A percentile compares a stretch with the other conserved stretches of the same genome.
These are phyloP conservation scores for Camponotus pennsylvanicus DNA, from an alignment of 1,140 invertebrate genomes.

Conservation along the genomic window DNA sequence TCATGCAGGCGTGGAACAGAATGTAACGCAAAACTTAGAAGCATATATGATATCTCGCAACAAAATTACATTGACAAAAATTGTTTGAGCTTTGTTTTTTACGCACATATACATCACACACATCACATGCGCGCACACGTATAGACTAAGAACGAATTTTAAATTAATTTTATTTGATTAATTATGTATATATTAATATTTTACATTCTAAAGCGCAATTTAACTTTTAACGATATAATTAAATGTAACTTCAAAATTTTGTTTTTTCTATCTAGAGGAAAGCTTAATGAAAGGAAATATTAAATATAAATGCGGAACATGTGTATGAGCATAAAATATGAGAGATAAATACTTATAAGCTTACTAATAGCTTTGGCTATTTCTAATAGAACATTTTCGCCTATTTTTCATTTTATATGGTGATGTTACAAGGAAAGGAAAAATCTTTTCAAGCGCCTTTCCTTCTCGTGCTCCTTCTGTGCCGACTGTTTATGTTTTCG, in stretches of 20 bases:
- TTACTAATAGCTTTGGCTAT: not conserved
- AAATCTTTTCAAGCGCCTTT: slow-evolving; percentile 40
- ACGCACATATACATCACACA: too few species aligned
- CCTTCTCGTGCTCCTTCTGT: slow-evolving; percentile 38
- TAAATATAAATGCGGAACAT: not conserved
- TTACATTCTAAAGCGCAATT: not conserved
- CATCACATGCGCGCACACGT: too few species aligned
- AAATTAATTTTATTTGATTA: not conserved
- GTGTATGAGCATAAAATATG: not conserved
- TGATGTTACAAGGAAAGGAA: slow-evolving; percentile 19
- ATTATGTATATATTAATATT: not conserved
- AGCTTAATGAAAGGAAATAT: not conserved
- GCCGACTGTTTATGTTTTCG: slow-evolving; percentile 67
- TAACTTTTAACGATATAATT: slow-evolving; percentile 14
- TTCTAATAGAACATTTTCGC: slow-evolving; percentile 36
- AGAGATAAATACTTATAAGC: not conserved
- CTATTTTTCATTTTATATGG: not conserved
- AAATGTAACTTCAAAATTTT: not conserved
- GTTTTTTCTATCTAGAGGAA: not conserved
- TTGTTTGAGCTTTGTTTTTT: not conserved
- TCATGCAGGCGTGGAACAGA: slow-evolving; percentile 20
- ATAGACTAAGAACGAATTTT: not conserved
- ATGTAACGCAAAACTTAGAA: slow-evolving; percentile 25
- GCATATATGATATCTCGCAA: not conserved
- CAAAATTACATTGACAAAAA: not conserved